Conservation (phyloP, 2,888 invertebrate genomes). For the Ophioninae sp. region DNA sequence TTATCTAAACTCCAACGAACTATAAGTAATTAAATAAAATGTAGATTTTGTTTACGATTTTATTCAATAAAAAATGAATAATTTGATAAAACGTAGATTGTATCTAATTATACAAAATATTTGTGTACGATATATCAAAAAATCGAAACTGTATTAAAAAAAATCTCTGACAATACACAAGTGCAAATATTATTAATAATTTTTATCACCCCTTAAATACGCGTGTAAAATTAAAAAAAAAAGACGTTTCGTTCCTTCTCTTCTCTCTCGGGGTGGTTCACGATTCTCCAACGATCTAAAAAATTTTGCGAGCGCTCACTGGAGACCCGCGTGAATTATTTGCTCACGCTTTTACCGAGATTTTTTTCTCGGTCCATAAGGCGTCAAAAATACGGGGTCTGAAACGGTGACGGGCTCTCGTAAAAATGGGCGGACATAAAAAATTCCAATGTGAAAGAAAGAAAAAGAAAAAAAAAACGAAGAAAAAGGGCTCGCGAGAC, state of each 20-base stretch:
- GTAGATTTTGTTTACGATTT: too few species aligned
- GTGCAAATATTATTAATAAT: too few species aligned
- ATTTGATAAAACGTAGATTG: too few species aligned
- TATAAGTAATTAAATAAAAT: too few species aligned
- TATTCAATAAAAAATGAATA: too few species aligned
- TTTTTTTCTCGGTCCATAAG: conserved; percentile 6
- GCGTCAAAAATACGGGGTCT: conserved; percentile 35
- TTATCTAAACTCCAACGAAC: too few species aligned
- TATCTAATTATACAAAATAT: too few species aligned
- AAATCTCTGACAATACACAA: too few species aligned
- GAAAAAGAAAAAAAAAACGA: background rate
- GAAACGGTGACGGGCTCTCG: conserved; percentile 24
- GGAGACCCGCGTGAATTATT: background rate
- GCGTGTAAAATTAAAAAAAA: too few species aligned
- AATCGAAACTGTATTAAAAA: too few species aligned
- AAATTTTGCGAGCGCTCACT: background rate
- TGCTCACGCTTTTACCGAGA: background rate
- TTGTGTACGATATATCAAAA: too few species aligned
- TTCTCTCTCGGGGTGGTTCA: background rate
- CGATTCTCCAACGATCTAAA: background rate
- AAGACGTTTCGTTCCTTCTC: background rate
- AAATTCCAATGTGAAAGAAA: conserved; percentile 12
- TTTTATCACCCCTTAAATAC: too few species aligned
- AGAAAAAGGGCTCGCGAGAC: conserved; percentile 33
- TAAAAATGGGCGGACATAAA: background rate